phyloP scores from a whole-genome alignment of 2,113 vertebrate species.

The Erythrocebus patas region DNA sequence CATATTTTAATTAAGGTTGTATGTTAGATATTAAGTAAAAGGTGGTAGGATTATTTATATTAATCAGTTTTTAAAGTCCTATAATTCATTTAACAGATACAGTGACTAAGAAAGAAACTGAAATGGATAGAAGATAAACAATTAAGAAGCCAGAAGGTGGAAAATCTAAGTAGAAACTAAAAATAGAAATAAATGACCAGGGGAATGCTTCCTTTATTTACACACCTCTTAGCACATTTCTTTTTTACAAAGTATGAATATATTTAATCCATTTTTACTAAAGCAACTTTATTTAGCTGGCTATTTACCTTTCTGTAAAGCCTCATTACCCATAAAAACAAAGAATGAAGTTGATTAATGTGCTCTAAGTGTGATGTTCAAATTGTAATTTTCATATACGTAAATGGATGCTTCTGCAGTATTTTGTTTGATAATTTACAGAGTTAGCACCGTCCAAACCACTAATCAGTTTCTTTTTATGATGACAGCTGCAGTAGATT shows the following conservation, averaged over 20 bases:
- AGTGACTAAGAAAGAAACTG: slow-evolving; percentile 44
- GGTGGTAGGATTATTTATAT: background rate
- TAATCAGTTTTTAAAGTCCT: slow-evolving; percentile 52
- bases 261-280: slow-evolving; percentile 81
- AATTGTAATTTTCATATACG: slow-evolving; percentile 87
- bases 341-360: slow-evolving; percentile 90
- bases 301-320: slow-evolving; percentile 87
- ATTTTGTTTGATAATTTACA: slow-evolving; percentile 89
- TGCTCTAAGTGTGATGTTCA: slow-evolving; percentile 86
- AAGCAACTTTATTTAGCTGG: slow-evolving; percentile 87
- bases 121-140: background rate
- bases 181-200: slow-evolving; percentile 41
- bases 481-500: slow-evolving; percentile 85
- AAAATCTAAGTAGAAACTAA: slow-evolving; percentile 23
- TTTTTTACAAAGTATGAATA: slow-evolving; percentile 48
- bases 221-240: slow-evolving; percentile 54
- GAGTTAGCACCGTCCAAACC: slow-evolving; percentile 86
- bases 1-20: slow-evolving; percentile 26
- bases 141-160: background rate
- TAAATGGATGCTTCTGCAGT: slow-evolving; percentile 85
- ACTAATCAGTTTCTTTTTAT: slow-evolving; percentile 89
- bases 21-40: slow-evolving; percentile 52
- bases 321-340: slow-evolving; percentile 88
- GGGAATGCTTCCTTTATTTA: slow-evolving; percentile 50
- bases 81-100: slow-evolving; percentile 38